Percentiles rank a stretch among this genome's conserved stretches.
phyloP scores from a whole-genome alignment of 2,797 vertebrate species.

The Ptychobarbus kaznakovi region DNA sequence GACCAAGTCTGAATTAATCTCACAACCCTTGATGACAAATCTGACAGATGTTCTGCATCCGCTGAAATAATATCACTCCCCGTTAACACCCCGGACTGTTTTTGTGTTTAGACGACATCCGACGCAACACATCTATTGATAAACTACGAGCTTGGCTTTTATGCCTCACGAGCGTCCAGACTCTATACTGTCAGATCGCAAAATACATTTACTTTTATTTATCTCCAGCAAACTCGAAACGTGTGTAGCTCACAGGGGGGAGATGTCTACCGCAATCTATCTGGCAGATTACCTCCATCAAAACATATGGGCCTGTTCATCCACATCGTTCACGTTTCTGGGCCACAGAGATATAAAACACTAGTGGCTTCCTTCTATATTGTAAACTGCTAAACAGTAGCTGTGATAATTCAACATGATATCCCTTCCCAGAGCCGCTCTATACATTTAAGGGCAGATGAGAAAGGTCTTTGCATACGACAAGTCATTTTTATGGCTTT shows the following conservation, averaged over 20 bases:
- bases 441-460: constrained; percentile 66
- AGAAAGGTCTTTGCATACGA: constrained; percentile 67
- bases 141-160: constrained; percentile 50
- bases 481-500: constrained; percentile 76
- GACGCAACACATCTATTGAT: constrained; percentile 28
- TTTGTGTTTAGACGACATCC: constrained; percentile 51
- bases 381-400: constrained; percentile 78
- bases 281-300: constrained; percentile 60
- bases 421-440: constrained; percentile 71
- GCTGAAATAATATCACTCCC: constrained; percentile 47
- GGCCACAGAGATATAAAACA: constrained; percentile 70
- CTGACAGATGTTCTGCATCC: constrained; percentile 38
- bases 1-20: constrained; percentile 34
- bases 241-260: constrained; percentile 43
- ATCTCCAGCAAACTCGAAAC: constrained; percentile 52
- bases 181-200: constrained; percentile 4
- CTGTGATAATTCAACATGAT: constrained; percentile 78
- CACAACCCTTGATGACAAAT: constrained; percentile 22
- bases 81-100: constrained; percentile 39
- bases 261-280: constrained; percentile 48
- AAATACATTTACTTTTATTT: constrained; percentile 45
- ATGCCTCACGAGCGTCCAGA: constrained; percentile 20
- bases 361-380: constrained; percentile 65
- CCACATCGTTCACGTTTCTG: constrained; percentile 66
- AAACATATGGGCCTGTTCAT: constrained; percentile 65